phyloP scores from a whole-genome alignment of 2,888 invertebrate genomes.

The Stenodema calcarata region DNA sequence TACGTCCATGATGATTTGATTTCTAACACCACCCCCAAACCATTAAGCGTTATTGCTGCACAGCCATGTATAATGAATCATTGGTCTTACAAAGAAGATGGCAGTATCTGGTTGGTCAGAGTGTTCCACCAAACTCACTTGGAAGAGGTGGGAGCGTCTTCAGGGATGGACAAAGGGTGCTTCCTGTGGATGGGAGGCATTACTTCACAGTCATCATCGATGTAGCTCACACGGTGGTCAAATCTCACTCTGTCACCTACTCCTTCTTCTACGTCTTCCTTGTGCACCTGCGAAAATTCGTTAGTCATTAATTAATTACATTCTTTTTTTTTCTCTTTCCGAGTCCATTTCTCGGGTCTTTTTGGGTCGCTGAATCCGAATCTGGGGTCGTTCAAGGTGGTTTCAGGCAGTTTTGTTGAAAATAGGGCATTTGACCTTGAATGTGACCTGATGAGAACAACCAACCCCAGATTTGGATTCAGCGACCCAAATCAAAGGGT shows the following conservation, averaged over 20 bases:
- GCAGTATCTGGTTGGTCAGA: not conserved
- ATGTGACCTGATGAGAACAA: no score
- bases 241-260: conserved; percentile 70
- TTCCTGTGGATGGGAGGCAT: not conserved
- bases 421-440: no score
- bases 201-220: conserved; percentile 59
- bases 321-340: no score
- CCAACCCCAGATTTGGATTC: no score
- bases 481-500: no score
- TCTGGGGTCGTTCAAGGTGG: no score
- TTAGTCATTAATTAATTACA: no score
- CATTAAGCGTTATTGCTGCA: not conserved
- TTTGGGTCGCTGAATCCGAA: no score
- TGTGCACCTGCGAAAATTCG: conserved; percentile 16
- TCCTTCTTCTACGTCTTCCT: conserved; percentile 66
- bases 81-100: not conserved
- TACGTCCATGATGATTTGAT: not conserved
- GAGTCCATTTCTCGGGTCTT: no score
- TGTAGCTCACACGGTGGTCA: conserved; percentile 70
- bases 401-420: no score
- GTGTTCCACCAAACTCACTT: not conserved
- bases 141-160: conserved; percentile 22
- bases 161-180: not conserved
- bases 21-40: not conserved
- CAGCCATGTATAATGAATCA: not conserved